phyloP scores from a whole-genome alignment of 2,113 vertebrate genomes.

The Oreotrochilus melanogaster region DNA sequence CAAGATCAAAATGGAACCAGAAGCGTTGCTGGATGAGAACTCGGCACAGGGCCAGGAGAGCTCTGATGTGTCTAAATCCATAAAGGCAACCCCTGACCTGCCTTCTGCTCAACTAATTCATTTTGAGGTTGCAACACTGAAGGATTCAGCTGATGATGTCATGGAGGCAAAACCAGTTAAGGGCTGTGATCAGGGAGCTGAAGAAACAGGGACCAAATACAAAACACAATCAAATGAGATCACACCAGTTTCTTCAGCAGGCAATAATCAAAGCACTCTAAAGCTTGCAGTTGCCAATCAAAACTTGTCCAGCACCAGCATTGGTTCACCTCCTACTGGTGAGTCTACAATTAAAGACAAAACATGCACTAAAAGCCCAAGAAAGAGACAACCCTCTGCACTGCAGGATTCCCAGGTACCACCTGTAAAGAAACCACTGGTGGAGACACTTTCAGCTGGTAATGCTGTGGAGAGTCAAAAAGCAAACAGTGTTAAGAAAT shows the following conservation, averaged over 20 bases:
- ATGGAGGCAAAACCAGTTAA: slow-evolving; percentile 80
- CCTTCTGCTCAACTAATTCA: slow-evolving; percentile 70
- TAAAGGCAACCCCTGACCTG: slow-evolving; percentile 63
- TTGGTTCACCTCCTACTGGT: slow-evolving; percentile 75
- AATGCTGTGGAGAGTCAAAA: slow-evolving; percentile 66
- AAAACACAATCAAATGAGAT: slow-evolving; percentile 75
- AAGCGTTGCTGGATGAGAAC: slow-evolving; percentile 83
- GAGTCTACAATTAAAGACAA: slow-evolving; percentile 82
- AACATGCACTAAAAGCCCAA: slow-evolving; percentile 84
- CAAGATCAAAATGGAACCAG: slow-evolving; percentile 90
- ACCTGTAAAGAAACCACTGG: slow-evolving; percentile 89
- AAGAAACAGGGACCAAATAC: slow-evolving; percentile 81
- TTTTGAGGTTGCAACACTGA: slow-evolving; percentile 76
- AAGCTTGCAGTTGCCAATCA: slow-evolving; percentile 76
- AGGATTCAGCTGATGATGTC: slow-evolving; percentile 83
- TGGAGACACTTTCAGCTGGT: slow-evolving; percentile 81
- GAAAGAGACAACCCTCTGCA: slow-evolving; percentile 87
- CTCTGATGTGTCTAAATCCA: slow-evolving; percentile 56
- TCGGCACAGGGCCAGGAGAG: slow-evolving; percentile 76
- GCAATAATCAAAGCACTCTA: slow-evolving; percentile 83
- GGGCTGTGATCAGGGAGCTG: slow-evolving; percentile 75
- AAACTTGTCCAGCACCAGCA: slow-evolving; percentile 79
- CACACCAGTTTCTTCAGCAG: slow-evolving; percentile 75
- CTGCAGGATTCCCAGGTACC: slow-evolving; percentile 87
- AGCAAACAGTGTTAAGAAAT: slow-evolving; percentile 69